A percentile compares a stretch with the other conserved stretches of the same genome.
phyloP scores from a whole-genome alignment of 2,888 invertebrate genomes.

The Stenolophus ochropezus region DNA sequence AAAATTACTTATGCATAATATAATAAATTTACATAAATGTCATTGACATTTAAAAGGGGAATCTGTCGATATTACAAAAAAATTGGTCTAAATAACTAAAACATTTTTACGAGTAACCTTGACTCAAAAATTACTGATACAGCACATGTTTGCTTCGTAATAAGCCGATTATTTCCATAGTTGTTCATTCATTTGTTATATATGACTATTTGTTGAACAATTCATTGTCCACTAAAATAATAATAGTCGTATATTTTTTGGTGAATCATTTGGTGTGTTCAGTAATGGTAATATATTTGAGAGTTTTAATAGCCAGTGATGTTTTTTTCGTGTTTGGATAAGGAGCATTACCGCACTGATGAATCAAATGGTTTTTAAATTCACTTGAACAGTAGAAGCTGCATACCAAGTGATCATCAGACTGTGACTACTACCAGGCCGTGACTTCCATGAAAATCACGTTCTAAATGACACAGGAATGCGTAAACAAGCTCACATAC shows the following conservation, averaged over 20 bases:
- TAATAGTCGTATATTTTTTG: too few relatives aligned
- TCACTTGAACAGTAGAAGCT: constrained; percentile 38
- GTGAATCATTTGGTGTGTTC: too few relatives aligned
- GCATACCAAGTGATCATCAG: constrained; percentile 68
- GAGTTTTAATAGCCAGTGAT: neutral
- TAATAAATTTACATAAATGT: constrained; percentile 32
- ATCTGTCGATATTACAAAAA: constrained; percentile 19
- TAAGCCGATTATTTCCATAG: neutral
- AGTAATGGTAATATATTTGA: too few relatives aligned
- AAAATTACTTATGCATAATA: neutral
- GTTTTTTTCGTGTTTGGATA: neutral
- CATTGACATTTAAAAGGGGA: constrained; percentile 43
- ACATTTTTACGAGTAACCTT: constrained; percentile 31
- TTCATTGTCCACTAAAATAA: too few relatives aligned
- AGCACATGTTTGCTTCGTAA: neutral
- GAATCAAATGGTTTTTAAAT: constrained; percentile 44
- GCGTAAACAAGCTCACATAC: constrained; percentile 48
- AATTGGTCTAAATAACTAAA: constrained; percentile 49
- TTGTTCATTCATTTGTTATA: too few relatives aligned
- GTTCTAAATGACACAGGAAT: constrained; percentile 60
- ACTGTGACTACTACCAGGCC: constrained; percentile 68
- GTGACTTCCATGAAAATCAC: constrained; percentile 64
- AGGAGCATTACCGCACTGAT: neutral
- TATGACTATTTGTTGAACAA: too few relatives aligned
- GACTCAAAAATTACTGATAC: constrained; percentile 28